Base-by-base conservation (phyloP, 1,140 invertebrate genomes). In the Scylla paramamosain region DNA sequence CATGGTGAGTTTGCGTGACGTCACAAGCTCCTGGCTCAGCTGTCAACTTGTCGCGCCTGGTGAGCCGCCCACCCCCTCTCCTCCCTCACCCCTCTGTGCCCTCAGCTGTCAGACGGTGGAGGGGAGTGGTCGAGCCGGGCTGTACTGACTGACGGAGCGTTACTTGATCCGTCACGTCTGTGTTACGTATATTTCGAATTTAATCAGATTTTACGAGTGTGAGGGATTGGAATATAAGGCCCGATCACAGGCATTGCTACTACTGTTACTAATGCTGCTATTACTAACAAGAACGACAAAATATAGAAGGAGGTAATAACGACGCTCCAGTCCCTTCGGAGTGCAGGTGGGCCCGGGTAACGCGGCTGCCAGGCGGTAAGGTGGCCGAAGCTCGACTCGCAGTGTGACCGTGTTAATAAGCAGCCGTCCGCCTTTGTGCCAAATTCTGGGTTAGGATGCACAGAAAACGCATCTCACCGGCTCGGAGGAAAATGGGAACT, bases 401-500 rank as follows among this genome's bases (percentile, higher is more conserved):
- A 25, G 84, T 94, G 93, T 59, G 84, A 87, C 48, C 46, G 84
- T 77, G 84, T 59, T 94, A 94, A 77, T 87, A 94, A 94, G 93
- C 93, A 94, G 84, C 88, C 93, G 88, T 77, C 88, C 93, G 93
- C 93, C 93, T 94, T 94, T 94, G 93, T 94, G 86, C 46, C 25
- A 82, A 91, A 39, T 82, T 90, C 52, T 94, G 87, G 87, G 82
- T 48, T 52, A 88, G 88, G 93, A 82, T 67, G 93, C 93, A 94
- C 87, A 94, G 93, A 94, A 94, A 94, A 94, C 93, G 93, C 87
- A 83, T 82, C 52, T 39, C 87, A 48, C 87, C 87, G 93, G 88
- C 59, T 91, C 67, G 52, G 59, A 28, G 93, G 93, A 94, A 91
- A 94, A 94, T 93, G 92, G 92, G 92, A 93, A 93, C 92, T 84